Evolutionary conservation across 2,797 vertebrate genomes (phyloP), one percentile per base, ranked within the genome.

Genomic region (Enteromius paludinosus): DNA sequence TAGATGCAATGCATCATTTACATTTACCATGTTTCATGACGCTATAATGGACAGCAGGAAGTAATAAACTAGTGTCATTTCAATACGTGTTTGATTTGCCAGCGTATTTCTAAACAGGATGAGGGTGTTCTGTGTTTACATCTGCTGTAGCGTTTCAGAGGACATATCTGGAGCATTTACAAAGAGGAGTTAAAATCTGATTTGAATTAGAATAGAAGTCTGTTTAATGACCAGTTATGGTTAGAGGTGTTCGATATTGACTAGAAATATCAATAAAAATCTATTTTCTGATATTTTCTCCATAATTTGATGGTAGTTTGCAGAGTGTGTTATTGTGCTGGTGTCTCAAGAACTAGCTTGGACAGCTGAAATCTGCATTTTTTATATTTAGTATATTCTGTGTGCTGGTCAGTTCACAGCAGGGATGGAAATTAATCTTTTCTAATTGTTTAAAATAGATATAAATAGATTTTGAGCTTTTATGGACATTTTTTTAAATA

Each of bases 81-180:
- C 23, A 2, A 12, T 1, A 25, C 4, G 64, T 54, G 15, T 68
- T 30, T 54, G 62, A 66, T 66, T 49, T 65, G 43, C 3, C 7
- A 30, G 20, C 20, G 10, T 66, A 38, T 52, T 77, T 52, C 23
- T 18, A 25, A 66, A 38, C 62, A 1, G 8, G 20, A 52, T 11
- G 30, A 52, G 20, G 45, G 5, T 35, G 66, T 78, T 38, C 5
- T 65, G 30, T 10, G 75, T 38, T 3, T 35, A n/a, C 43, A 30
- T 77, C 76, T 77, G 25, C 20, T 18, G n/a, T 6, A 74, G 56
- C 38, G 35, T 65, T 18, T 38, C 64, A 5, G 4, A 66, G 9
- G 30, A 65, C 64, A n/a, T 66, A n/a, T 66, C 14, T 64, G 15
- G 33, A 65, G 76, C 76, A 28, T 66, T 52, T 43, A 49, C 12